phyloP scores from a whole-genome alignment of 2,888 invertebrate genomes.

The Myopa testacea region DNA sequence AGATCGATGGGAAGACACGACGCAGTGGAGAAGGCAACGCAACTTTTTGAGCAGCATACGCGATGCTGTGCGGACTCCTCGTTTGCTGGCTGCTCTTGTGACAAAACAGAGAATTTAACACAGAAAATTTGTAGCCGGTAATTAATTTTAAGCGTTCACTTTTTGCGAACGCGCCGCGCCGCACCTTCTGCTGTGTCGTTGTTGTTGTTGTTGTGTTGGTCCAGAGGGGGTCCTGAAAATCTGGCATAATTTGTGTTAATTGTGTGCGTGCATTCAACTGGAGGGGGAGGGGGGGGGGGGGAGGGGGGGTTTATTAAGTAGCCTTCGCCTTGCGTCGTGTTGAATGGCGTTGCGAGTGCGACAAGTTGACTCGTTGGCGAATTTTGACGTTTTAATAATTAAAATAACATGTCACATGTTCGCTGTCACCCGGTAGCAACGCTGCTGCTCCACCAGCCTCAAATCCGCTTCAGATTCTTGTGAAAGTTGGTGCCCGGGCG shows the following conservation, averaged over 20 bases:
- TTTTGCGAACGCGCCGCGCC: not conserved
- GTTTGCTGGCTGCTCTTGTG: slow-evolving; percentile 26
- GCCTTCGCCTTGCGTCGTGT: too few relatives aligned
- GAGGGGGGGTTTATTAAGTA: too few relatives aligned
- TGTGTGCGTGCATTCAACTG: slow-evolving; percentile 20
- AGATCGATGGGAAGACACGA: slow-evolving; percentile 37
- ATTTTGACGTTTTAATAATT: slow-evolving; percentile 27
- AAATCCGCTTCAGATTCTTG: not conserved
- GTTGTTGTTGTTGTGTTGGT: not conserved
- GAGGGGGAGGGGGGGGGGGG: too few relatives aligned
- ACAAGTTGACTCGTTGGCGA: not conserved
- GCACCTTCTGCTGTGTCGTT: not conserved
- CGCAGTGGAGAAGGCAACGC: not conserved
- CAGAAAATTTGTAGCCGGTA: slow-evolving; percentile 46
- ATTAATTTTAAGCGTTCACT: slow-evolving; percentile 43
- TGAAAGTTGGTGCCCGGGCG: not conserved
- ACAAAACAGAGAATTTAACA: slow-evolving; percentile 47
- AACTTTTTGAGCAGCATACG: too few relatives aligned
- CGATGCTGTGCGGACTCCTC: not conserved
- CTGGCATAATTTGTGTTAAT: slow-evolving; percentile 37
- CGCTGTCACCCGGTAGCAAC: slow-evolving; percentile 13
- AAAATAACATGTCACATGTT: slow-evolving; percentile 13
- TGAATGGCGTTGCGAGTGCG: not conserved
- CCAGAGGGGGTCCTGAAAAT: slow-evolving; percentile 25
- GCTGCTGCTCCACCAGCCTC: not conserved